A percentile compares a stretch with the other conserved stretches of the same genome.
phyloP scores from a whole-genome alignment of 2,888 invertebrate genomes.

The Amiota communis region DNA sequence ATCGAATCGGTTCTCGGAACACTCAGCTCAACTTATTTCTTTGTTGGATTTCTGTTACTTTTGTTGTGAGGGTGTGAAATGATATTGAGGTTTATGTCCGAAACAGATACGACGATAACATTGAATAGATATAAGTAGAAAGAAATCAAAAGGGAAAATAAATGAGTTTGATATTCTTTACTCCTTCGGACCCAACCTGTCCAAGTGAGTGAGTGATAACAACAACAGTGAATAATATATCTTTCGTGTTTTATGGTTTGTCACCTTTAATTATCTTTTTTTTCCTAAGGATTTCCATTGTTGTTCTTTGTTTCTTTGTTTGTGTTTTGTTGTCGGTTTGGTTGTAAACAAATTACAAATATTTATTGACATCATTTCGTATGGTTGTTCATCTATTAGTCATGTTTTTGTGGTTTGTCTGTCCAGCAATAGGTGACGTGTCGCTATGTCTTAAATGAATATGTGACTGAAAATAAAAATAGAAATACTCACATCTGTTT shows the following conservation, averaged over 20 bases:
- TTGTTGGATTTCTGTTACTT: not conserved
- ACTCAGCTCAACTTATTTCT: not conserved
- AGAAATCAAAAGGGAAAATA: too few relatives aligned
- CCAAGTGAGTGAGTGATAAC: too few relatives aligned
- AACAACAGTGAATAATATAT: too few relatives aligned
- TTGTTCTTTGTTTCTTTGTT: constrained; percentile 1
- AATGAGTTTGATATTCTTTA: too few relatives aligned
- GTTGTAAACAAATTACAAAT: constrained; percentile 19
- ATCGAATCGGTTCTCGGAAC: not conserved
- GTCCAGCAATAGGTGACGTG: not conserved
- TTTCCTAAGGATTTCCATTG: not conserved
- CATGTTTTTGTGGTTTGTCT: not conserved
- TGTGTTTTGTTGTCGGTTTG: not conserved
- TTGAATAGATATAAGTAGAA: too few relatives aligned
- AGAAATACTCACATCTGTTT: not conserved
- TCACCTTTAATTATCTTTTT: too few relatives aligned
- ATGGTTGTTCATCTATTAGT: not conserved
- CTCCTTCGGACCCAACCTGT: too few relatives aligned
- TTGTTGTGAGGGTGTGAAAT: too few relatives aligned
- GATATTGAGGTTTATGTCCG: too few relatives aligned
- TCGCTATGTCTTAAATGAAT: not conserved
- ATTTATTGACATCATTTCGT: constrained; percentile 11
- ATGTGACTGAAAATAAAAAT: not conserved
- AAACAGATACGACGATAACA: too few relatives aligned
- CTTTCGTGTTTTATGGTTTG: not conserved